Percentiles rank a stretch among this genome's conserved stretches.
phyloP scores from a whole-genome alignment of 1,140 invertebrate genomes.

The Kradibia gibbosae region DNA sequence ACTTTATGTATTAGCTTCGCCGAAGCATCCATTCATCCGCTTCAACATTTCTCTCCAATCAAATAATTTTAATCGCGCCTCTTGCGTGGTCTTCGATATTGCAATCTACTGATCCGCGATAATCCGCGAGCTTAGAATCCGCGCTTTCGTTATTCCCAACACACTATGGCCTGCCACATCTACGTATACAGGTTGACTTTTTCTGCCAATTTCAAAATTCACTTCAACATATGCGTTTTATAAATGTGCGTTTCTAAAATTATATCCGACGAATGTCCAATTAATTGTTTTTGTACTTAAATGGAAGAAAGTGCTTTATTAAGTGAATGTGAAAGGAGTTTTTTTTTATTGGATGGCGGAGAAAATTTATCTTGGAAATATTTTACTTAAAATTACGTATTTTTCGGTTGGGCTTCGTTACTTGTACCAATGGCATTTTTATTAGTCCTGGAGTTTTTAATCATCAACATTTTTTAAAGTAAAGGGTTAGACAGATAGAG shows the following conservation, averaged over 20 bases:
- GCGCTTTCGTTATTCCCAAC: background rate
- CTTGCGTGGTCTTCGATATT: background rate
- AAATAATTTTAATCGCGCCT: background rate
- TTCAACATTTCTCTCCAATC: background rate
- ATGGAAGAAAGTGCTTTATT: background rate
- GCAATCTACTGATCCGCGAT: background rate
- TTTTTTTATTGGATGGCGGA: background rate
- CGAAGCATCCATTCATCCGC: background rate
- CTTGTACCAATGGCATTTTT: background rate
- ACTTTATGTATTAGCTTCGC: slow-evolving; percentile 2
- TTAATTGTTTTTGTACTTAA: background rate
- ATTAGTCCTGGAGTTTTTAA: background rate
- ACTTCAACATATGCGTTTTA: no score
- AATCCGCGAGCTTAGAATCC: background rate
- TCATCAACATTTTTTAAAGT: background rate
- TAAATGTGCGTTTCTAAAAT: background rate
- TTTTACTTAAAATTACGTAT: background rate
- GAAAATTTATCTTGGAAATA: background rate
- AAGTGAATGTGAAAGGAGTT: background rate
- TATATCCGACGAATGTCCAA: background rate
- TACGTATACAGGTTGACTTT: no score
- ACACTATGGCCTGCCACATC: no score
- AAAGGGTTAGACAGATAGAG: background rate
- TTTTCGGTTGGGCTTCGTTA: background rate
- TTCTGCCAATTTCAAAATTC: no score